These are phyloP conservation scores for Empis livida DNA, from an alignment of 2,888 invertebrate species.

Conservation along the genomic window DNA sequence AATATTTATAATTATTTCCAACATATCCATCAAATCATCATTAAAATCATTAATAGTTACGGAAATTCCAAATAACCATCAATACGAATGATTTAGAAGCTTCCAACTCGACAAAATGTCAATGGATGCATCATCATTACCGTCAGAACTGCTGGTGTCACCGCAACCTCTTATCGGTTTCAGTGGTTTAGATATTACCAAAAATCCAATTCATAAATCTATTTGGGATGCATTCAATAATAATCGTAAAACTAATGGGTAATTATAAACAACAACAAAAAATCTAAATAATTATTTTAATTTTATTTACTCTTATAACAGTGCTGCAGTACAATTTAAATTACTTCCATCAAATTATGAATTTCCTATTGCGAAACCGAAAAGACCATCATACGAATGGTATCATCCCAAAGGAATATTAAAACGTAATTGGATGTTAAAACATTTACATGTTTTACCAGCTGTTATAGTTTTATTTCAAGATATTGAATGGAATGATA, in stretches of 20 bases:
- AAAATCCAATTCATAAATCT: constrained; percentile 76
- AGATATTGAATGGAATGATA: constrained; percentile 95
- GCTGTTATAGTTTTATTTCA: constrained; percentile 90
- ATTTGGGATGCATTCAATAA: constrained; percentile 89
- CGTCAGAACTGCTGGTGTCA: constrained; percentile 68
- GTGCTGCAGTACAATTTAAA: constrained; percentile 73
- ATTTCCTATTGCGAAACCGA: constrained; percentile 76
- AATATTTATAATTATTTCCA: no score
- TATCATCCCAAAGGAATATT: constrained; percentile 89
- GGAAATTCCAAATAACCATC: no score
- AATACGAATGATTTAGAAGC: no score
- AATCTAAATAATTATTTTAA: not conserved
- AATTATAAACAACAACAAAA: constrained; percentile 1
- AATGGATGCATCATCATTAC: constrained; percentile 52
- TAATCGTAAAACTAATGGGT: constrained; percentile 59
- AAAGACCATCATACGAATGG: constrained; percentile 86
- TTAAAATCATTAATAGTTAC: no score
- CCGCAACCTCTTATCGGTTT: constrained; percentile 80
- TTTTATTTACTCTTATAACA: constrained; percentile 17
- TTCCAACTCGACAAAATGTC: no score
- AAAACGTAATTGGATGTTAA: constrained; percentile 89
- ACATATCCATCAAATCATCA: no score
- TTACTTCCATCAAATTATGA: constrained; percentile 69
- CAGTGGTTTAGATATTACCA: constrained; percentile 72
- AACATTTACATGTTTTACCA: constrained; percentile 80